Percentiles rank a stretch among this genome's conserved stretches.
Conservation (phyloP, 35 echinoderm and acorn worm species). For the Ophioderma brevispina region DNA sequence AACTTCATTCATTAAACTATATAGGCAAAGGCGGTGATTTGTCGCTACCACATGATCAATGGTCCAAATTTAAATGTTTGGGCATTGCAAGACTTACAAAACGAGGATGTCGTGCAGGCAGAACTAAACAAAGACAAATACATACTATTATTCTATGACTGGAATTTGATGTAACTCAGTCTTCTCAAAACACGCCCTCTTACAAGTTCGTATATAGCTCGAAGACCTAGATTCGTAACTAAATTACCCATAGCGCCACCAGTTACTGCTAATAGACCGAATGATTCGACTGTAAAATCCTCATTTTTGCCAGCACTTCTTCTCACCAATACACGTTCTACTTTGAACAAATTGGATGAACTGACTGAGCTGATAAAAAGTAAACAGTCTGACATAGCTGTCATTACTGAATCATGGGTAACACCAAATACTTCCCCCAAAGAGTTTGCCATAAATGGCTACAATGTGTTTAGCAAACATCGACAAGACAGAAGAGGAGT, state of each 20-base stretch:
- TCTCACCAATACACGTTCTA: not conserved
- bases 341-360: slow-evolving; percentile 26
- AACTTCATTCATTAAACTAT: too few relatives aligned
- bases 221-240: too few relatives aligned
- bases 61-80: not conserved
- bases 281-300: not conserved
- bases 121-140: not conserved
- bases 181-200: not conserved
- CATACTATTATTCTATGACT: not conserved
- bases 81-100: not conserved
- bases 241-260: too few relatives aligned
- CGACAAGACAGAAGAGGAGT: too few relatives aligned
- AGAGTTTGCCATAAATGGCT: not conserved
- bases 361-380: not conserved
- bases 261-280: too few relatives aligned
- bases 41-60: not conserved
- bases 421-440: not conserved
- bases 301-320: not conserved
- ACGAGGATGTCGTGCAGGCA: not conserved
- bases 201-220: too few relatives aligned
- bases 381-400: not conserved
- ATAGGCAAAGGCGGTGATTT: too few relatives aligned
- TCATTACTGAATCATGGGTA: slow-evolving; percentile 8
- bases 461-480: not conserved
- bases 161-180: not conserved